Evolutionary conservation across 2,113 vertebrate species (phyloP), one percentile per base, ranked within the genome.

Genomic region (Cacatua alba): DNA sequence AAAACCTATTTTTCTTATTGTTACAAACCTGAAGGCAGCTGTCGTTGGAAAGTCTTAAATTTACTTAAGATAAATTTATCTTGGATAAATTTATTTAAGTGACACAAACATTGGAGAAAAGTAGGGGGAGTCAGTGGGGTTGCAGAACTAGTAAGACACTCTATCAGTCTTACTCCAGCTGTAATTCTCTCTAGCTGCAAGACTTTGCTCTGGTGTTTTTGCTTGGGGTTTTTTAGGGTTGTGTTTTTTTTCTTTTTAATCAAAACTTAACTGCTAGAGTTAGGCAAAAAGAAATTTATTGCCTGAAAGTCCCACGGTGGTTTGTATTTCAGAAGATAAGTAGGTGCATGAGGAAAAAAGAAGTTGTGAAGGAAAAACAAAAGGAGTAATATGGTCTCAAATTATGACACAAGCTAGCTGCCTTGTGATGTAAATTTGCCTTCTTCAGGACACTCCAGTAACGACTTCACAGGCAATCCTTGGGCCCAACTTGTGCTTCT

Each of bases 301-400:
- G 92, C 93, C 85, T 87, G 77, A 13, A 82, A 94, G n/a, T 81
- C 92, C 93, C 85, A 96, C 84, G 79, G 95, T 76, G 51, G 74
- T 84, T 69, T 77, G 12, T 35, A 77, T 80, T 88, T 92, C 77
- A 90, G 39, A 90, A 87, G 60, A 84, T 19, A 6, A 85, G 33
- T 0, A 85, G 60, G 64, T 8, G 76, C 74, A 91, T 33, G 29
- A 85, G 5, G 26, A 71, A 81, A 82, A 81, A 78, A 28, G 26
- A 86, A 92, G 53, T 11, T 62, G 17, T n/a, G 37, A 17, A 17
- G 37, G 48, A n/a, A 68, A 71, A 16, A 2, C 6, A 26, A 19
- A 65, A 60, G 28, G 31, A 28, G 19, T 46, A 64, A 78, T 59
- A 94, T 71, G 64, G 46, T 83, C 43, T 41, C 62, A 35, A 70